These are phyloP conservation scores for Onychostoma macrolepis DNA, from an alignment of 2,113 vertebrate genomes.

Conservation along the genomic window DNA sequence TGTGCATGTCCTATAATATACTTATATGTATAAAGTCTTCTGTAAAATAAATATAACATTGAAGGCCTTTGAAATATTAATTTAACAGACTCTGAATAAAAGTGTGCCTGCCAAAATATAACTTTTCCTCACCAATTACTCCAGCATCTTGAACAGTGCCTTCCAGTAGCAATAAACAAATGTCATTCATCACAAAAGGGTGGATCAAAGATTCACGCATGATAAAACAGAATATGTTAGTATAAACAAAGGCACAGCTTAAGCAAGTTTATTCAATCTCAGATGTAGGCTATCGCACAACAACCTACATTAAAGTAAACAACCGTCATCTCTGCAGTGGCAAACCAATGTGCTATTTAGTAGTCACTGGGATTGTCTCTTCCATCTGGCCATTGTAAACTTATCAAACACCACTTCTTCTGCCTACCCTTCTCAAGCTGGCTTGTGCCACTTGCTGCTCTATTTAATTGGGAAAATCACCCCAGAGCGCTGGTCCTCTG, in stretches of 20 bases:
- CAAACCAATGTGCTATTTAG: not conserved
- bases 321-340: not conserved
- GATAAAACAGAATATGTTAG: conserved; percentile 12
- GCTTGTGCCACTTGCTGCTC: conserved; percentile 19
- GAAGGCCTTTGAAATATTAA: not conserved
- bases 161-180: not conserved
- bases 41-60: not conserved
- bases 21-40: not conserved
- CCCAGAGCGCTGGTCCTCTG: not conserved
- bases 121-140: not conserved
- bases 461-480: not conserved
- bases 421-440: not conserved
- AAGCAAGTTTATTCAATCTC: not conserved
- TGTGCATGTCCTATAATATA: not conserved
- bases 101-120: not conserved
- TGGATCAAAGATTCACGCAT: not conserved
- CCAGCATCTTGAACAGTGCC: not conserved
- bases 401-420: conserved; percentile 5
- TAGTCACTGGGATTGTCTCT: conserved; percentile 26
- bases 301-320: not conserved
- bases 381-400: conserved; percentile 44
- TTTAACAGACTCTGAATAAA: not conserved
- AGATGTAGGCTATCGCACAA: not conserved
- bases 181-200: not conserved
- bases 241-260: conserved; percentile 20